These are phyloP conservation scores for Pelecanus crispus DNA, from an alignment of 2,113 vertebrate genomes.

Conservation along the genomic window DNA sequence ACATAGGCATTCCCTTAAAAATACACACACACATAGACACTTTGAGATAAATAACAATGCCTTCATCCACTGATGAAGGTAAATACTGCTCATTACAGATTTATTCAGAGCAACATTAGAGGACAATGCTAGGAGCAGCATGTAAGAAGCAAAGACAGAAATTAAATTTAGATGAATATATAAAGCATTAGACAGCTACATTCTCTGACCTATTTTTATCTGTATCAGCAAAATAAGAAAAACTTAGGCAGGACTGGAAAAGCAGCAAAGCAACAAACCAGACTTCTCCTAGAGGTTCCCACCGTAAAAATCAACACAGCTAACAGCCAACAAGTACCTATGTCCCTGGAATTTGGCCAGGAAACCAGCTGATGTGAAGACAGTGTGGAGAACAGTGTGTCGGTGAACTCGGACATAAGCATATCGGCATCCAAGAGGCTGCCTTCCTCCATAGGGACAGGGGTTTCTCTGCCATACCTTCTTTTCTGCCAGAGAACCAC, in stretches of 20 bases:
- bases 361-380: slow-evolving; percentile 88
- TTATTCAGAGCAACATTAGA: neutral
- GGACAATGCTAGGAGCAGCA: neutral
- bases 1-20: neutral
- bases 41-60: neutral
- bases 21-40: neutral
- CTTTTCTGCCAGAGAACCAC: slow-evolving; percentile 70
- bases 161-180: neutral
- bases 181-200: neutral
- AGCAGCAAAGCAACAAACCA: neutral
- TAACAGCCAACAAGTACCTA: slow-evolving; percentile 74
- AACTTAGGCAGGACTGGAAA: neutral
- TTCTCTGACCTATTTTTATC: neutral
- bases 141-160: neutral
- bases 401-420: slow-evolving; percentile 93
- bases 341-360: slow-evolving; percentile 92
- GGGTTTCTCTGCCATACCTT: slow-evolving; percentile 77
- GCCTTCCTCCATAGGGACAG: slow-evolving; percentile 94
- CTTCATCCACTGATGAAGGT: neutral
- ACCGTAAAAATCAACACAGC: neutral
- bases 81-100: neutral
- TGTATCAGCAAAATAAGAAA: neutral
- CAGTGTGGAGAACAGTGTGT: slow-evolving; percentile 94
- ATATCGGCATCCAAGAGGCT: slow-evolving; percentile 91
- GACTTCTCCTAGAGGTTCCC: neutral